Evolutionary conservation across 2,113 vertebrate species (phyloP).

Genomic region (Thryonomys swinderianus): DNA sequence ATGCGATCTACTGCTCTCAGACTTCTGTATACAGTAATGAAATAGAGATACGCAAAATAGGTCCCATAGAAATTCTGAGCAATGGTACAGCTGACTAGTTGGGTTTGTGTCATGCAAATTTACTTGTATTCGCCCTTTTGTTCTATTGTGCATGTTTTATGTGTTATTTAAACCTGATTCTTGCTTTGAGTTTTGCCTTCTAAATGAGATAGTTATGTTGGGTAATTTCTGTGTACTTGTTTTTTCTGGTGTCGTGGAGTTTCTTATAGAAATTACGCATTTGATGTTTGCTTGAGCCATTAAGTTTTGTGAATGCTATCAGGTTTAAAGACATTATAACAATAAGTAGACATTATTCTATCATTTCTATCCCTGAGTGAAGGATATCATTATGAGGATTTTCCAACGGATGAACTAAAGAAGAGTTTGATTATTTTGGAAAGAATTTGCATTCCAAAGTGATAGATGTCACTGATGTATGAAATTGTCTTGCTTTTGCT

Average conservation of each 20-base stretch:
- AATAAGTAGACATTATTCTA: conserved; percentile 48
- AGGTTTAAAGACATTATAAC: conserved; percentile 61
- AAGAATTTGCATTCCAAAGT: conserved; percentile 63
- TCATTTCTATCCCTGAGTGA: conserved; percentile 41
- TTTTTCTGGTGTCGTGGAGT: neutral
- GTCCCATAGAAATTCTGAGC: neutral
- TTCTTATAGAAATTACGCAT: conserved; percentile 64
- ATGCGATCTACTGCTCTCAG: neutral
- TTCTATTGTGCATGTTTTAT: neutral
- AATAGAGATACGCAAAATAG: neutral
- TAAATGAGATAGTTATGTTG: neutral
- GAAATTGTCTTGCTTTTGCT: conserved; percentile 74
- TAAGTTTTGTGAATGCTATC: conserved; percentile 23
- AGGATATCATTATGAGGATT: conserved; percentile 38
- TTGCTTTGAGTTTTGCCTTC: conserved; percentile 43
- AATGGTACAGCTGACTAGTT: neutral
- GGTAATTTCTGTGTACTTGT: conserved; percentile 23
- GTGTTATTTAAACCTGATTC: neutral
- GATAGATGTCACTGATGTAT: conserved; percentile 64
- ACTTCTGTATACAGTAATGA: neutral
- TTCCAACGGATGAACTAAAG: conserved; percentile 57
- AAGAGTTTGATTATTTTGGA: conserved; percentile 65
- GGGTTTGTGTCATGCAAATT: neutral
- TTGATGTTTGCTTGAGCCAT: conserved; percentile 68
- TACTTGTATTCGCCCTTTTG: neutral